Base-by-base conservation (phyloP, 1,140 invertebrate species). In the Drosophila miranda region DNA sequence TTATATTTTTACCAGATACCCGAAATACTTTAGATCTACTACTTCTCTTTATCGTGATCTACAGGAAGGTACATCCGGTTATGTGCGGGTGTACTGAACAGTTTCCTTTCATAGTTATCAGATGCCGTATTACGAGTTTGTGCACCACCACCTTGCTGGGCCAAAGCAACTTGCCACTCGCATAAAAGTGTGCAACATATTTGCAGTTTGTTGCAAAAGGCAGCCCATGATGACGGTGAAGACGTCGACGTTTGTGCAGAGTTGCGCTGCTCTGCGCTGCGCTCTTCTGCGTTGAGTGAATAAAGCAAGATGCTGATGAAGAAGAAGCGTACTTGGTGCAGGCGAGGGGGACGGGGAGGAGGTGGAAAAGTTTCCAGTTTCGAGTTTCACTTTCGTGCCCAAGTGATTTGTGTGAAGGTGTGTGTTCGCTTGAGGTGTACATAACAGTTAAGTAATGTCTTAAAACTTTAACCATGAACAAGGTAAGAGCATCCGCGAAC, bases 381-480 rank as follows among this genome's bases (percentile, higher is more conserved):
- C 60, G 57, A 86, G 80, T 84, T 84, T 86, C 81, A 86, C 81
- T 84, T 84, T 84, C 81, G 73, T 60, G 81, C 80, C 80, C 80
- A 84, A 84, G 80, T 84, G 80, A 84, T 76, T 84, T 86, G 75
- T 53, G 53, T 53, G 61, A 26, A 58, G 61, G 64, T 57, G 75
- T 78, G 67, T 46, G 63, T 23, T 70, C 61, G 68, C 78, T 81
- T 81, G 76, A 67, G 80, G 81, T 81, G 81, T 77, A 80, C 82
- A 84, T 84, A 84, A 84, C 80, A 86, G 77, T 86, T 86, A 84
- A 84, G 81, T 84, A 84, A 84, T 84, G 81, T 79, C 84, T 84
- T 86, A 74, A 84, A 84, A 84, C 73, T 84, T 84, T 73, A 60
- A 43, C 76, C 46, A 54, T 62, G 58, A 72, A 63, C 76, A 70